A percentile compares a stretch with the other conserved stretches of the same genome.
Evolutionary conservation across 2,113 vertebrate species (phyloP).

Genomic region (Parus major): DNA sequence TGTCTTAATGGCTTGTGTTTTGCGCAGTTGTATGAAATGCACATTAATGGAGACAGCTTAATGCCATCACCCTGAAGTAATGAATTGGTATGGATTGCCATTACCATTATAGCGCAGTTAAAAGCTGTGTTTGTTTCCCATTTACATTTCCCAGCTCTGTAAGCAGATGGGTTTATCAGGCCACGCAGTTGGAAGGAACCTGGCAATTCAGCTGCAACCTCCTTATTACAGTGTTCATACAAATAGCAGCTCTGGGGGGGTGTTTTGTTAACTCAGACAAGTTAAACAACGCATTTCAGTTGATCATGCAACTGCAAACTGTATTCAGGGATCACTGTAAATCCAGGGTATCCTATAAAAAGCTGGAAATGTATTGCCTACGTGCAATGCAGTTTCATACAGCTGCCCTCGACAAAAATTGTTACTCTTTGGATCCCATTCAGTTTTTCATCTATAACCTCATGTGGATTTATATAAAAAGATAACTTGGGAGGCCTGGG

Average conservation of each 20-base stretch:
- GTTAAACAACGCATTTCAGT: not conserved
- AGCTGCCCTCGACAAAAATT: not conserved
- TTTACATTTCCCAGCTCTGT: constrained; percentile 59
- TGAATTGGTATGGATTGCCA: constrained; percentile 81
- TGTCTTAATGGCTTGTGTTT: constrained; percentile 42
- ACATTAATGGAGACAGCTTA: constrained; percentile 54
- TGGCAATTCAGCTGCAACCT: constrained; percentile 7
- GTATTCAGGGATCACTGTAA: not conserved
- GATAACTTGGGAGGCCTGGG: not conserved
- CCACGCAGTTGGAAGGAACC: not conserved
- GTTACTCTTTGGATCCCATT: not conserved
- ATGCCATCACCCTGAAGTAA: constrained; percentile 72
- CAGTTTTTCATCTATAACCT: not conserved
- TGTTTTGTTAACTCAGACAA: not conserved
- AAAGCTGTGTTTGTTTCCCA: constrained; percentile 69
- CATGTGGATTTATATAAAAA: not conserved
- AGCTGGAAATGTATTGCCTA: not conserved
- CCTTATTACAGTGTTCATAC: not conserved
- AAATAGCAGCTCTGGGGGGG: not conserved
- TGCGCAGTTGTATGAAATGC: constrained; percentile 26
- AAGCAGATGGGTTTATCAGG: constrained; percentile 56
- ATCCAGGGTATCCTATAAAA: not conserved
- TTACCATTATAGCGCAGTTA: constrained; percentile 65
- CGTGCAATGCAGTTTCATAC: not conserved
- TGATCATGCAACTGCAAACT: not conserved